Evolutionary conservation across 1,140 invertebrate genomes (phyloP).

Genomic region (Oncopodura yosiiana): DNA sequence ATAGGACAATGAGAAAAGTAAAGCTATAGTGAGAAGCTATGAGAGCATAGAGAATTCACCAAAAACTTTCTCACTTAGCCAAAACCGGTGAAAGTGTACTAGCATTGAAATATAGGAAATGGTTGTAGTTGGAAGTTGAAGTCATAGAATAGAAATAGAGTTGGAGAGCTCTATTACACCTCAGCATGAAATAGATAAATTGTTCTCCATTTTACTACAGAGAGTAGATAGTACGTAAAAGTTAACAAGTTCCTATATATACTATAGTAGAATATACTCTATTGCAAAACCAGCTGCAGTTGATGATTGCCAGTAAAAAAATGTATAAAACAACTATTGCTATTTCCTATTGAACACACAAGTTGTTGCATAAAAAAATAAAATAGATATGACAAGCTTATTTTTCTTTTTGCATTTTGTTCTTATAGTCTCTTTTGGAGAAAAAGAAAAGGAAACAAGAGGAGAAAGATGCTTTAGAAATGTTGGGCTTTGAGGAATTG

Average conservation of each 20-base stretch:
- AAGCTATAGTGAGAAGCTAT: no score
- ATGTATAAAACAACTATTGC: constrained; percentile 3
- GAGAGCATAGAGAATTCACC: no score
- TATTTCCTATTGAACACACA: neutral
- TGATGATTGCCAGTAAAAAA: constrained; percentile 1
- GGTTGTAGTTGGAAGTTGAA: no score
- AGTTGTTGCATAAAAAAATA: neutral
- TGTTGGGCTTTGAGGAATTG: constrained; percentile 9
- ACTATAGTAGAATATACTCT: neutral
- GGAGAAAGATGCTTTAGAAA: constrained; percentile 9
- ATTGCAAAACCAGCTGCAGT: neutral
- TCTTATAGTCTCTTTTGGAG: constrained; percentile 24
- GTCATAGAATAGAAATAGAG: no score
- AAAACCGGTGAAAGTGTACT: no score
- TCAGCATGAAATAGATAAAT: no score
- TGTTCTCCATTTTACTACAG: no score
- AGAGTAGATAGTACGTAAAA: no score
- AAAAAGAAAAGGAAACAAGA: constrained; percentile 20
- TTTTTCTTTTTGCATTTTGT: constrained; percentile 12
- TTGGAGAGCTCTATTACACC: no score
- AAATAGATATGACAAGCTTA: neutral
- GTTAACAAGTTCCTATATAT: neutral
- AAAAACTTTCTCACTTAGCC: no score
- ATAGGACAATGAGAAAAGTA: no score
- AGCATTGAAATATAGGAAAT: no score